Percentiles rank a stretch among this genome's conserved stretches.
phyloP scores from a whole-genome alignment of 2,113 vertebrate genomes.

The Sapayoa aenigma region DNA sequence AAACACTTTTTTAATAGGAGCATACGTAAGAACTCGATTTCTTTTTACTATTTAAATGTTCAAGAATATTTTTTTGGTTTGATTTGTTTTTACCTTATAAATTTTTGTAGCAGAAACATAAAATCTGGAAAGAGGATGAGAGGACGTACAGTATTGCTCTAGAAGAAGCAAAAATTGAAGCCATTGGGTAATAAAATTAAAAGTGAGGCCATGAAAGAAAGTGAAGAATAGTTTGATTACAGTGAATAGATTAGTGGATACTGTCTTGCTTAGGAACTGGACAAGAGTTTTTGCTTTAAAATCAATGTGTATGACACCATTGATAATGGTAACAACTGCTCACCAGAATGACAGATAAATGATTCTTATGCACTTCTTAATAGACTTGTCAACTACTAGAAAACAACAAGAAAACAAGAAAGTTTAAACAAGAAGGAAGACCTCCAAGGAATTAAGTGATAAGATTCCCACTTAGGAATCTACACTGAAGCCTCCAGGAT shows the following conservation, averaged over 20 bases:
- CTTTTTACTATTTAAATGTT: background rate
- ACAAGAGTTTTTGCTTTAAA: background rate
- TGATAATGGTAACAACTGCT: background rate
- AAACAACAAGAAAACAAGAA: background rate
- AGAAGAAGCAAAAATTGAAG: background rate
- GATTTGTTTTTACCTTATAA: background rate
- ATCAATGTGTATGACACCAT: background rate
- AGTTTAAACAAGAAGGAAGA: background rate
- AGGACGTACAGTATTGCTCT: background rate
- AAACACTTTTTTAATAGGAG: background rate
- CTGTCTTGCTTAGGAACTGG: background rate
- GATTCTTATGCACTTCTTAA: background rate
- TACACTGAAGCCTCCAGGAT: background rate
- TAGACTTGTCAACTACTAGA: background rate
- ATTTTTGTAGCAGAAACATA: background rate
- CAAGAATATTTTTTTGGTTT: background rate
- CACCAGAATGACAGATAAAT: background rate
- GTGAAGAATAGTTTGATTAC: background rate
- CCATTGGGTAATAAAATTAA: accelerated
- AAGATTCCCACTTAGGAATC: background rate
- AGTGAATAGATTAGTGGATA: background rate
- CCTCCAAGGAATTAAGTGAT: background rate
- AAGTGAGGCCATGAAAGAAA: background rate
- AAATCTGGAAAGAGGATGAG: background rate
- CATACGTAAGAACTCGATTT: background rate